phyloP scores from a whole-genome alignment of 2,797 vertebrate species.

The Tamandua tetradactyla region DNA sequence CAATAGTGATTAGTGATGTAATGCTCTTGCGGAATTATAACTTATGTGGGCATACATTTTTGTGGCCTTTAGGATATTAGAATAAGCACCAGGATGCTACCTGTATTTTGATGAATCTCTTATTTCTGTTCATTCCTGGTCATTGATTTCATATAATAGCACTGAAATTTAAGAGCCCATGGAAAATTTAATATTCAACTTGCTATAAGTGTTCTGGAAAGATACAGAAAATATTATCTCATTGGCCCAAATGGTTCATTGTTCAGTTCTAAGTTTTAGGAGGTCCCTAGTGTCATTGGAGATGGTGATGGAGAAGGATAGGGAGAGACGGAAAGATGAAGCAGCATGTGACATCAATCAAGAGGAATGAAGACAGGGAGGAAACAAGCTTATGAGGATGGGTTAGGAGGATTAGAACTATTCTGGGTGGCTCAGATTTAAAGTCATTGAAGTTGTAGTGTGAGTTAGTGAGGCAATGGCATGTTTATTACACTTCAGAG shows the following conservation, averaged over 20 bases:
- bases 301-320: neutral
- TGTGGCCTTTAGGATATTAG: neutral
- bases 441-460: neutral
- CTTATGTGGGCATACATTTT: neutral
- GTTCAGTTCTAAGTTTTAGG: neutral
- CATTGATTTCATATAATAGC: neutral
- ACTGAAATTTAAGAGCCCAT: neutral
- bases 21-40: neutral
- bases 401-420: neutral
- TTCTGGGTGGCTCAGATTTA: neutral
- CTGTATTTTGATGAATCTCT: neutral
- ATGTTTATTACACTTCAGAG: neutral
- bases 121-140: neutral
- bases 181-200: neutral
- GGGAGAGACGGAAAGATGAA: no score
- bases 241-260: neutral
- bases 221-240: constrained; percentile 26
- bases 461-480: neutral
- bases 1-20: neutral
- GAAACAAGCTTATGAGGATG: neutral
- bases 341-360: neutral
- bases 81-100: neutral
- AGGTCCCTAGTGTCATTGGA: neutral
- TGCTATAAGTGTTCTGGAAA: constrained; percentile 35
- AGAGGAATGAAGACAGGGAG: neutral